Evolutionary conservation across 2,888 invertebrate genomes (phyloP).

Genomic region (Lydus trimaculatus): DNA sequence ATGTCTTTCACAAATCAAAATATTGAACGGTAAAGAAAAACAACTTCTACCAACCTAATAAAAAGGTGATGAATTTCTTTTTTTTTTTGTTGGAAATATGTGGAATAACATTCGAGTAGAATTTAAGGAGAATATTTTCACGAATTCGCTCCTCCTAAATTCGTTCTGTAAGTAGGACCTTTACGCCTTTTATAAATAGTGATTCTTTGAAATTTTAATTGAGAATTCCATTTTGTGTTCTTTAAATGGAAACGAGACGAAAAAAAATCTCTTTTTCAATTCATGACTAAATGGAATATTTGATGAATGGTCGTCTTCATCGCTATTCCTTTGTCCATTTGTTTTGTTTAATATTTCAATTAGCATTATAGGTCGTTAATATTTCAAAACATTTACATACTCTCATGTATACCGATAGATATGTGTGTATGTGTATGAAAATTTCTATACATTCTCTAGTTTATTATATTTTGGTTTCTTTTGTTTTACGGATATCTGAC

Average conservation of each 20-base stretch:
- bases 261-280: background rate
- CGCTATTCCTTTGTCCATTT: background rate
- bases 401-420: no score
- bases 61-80: no score
- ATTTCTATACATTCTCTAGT: background rate
- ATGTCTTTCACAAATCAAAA: no score
- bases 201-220: background rate
- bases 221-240: background rate
- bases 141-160: no score
- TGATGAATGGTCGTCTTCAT: slow-evolving; percentile 5
- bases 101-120: no score
- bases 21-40: no score
- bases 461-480: slow-evolving; percentile 5
- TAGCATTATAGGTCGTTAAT: background rate
- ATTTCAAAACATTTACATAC: background rate
- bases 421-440: background rate
- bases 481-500: background rate
- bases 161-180: background rate
- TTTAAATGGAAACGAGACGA: background rate
- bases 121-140: no score
- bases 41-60: no score
- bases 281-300: background rate
- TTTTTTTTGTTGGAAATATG: no score
- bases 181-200: background rate
- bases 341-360: slow-evolving; percentile 6